Evolutionary conservation across 2,888 invertebrate genomes (phyloP), one percentile per base, ranked within the genome.

Genomic region (Pemphredon lugubris): DNA sequence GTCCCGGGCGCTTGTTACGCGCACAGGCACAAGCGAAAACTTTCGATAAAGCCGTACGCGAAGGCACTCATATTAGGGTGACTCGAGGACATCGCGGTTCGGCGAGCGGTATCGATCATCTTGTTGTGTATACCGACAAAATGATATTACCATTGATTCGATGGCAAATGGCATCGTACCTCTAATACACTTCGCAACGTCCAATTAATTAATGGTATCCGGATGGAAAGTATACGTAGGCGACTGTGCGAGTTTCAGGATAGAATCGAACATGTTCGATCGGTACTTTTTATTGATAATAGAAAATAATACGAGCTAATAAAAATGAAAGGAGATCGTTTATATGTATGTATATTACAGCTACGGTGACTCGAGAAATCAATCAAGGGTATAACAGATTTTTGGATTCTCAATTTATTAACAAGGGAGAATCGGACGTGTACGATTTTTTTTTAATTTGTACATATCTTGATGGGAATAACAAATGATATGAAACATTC

Each of bases 21-120:
- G 7, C 55, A 26, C 37, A 54, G 45, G 51, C 65, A 40, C 45
- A 30, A 37, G 11, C 20, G 58, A 73, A 76, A 81, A 75, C 48
- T 82, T 79, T 79, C 72, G 76, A 82, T 83, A 77, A 82, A 75
- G 67, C 53, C 55, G 53, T 57, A 18, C 42, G 50, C 58, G 48
- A 51, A 61, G 63, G 47, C 58, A 55, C 67, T 67, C 40, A 48
- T 61, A 63, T 63, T 39, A 66, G 65, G 63, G 11, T 32, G 53
- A 32, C 30, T 44, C 42, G 74, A 58, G 40, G 44, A 53, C 65
- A 51, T 26, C 26, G 53, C 14, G 48, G 51, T 40, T 54, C 54
- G 51, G 13, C 34, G 54, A 50, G 58, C 64, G 54, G 45, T 71
- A 71, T 71, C 72, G 72, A 72, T 72, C 72, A 59, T 65, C 53